A percentile compares a stretch with the other conserved stretches of the same genome.
phyloP scores from a whole-genome alignment of 2,113 vertebrate species.

The Anarrhichthys ocellatus region DNA sequence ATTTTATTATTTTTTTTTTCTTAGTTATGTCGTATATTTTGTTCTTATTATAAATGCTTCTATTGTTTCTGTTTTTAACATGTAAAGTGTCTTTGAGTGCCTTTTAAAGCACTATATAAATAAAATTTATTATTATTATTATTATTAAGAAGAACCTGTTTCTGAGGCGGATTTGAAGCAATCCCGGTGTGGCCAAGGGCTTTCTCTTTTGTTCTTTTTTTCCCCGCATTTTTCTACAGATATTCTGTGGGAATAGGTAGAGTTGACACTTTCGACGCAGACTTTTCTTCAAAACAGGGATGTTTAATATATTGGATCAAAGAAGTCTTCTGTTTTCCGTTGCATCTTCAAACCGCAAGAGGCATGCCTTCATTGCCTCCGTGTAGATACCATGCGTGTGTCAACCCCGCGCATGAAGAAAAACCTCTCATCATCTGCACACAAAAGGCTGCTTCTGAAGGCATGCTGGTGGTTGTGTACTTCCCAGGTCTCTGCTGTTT shows the following conservation, averaged over 20 bases:
- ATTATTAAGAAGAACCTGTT: conserved; percentile 36
- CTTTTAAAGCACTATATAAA: too few relatives aligned
- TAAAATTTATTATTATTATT: too few relatives aligned
- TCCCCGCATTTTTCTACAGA: not conserved
- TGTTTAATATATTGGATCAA: conserved; percentile 55
- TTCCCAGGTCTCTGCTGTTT: conserved; percentile 35
- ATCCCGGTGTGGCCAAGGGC: conserved; percentile 24
- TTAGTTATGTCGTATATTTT: too few relatives aligned
- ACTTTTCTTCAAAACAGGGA: conserved; percentile 27
- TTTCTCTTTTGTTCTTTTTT: conserved; percentile 4
- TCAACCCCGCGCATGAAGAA: conserved; percentile 40
- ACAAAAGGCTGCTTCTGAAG: conserved; percentile 57
- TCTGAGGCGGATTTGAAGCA: conserved; percentile 18
- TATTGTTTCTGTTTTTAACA: too few relatives aligned
- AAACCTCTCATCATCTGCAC: conserved; percentile 49
- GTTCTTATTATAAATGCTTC: too few relatives aligned
- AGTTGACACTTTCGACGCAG: conserved; percentile 35
- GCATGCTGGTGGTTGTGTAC: conserved; percentile 40
- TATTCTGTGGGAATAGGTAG: conserved; percentile 9
- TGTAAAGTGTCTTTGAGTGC: too few relatives aligned
- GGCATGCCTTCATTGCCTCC: conserved; percentile 25
- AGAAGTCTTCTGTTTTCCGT: conserved; percentile 16
- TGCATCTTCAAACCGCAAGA: conserved; percentile 47
- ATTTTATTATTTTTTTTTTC: too few relatives aligned
- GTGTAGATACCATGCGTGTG: conserved; percentile 32